Evolutionary conservation across 2,113 vertebrate species (phyloP), one percentile per base, ranked within the genome.

Genomic region (Peromyscus polionotus): DNA sequence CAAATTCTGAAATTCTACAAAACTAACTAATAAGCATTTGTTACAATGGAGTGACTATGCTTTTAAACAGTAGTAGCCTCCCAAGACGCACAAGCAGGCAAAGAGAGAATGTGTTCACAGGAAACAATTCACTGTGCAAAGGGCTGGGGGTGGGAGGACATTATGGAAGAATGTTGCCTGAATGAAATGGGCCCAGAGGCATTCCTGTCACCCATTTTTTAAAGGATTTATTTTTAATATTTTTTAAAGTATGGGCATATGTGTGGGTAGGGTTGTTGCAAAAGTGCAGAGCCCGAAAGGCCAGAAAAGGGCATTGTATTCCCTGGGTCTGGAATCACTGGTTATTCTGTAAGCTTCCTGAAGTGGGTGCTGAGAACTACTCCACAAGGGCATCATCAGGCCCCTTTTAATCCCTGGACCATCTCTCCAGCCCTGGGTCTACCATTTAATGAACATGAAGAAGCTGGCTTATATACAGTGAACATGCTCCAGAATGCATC

Each of bases 11-110:
- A 7, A 81, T 36, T 93, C 61, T 95, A 93, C 12, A 73, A 83
- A 96, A 81, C 10, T 85, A 68, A 73, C 65, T 33, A 42, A 77
- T 33, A 94, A 84, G 70, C 67, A 36, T 67, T 91, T 92, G 51
- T 42, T 80, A 92, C 85, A 84, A 72, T 54, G 51, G 93, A 93
- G 84, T 17, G 5, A 22, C 94, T 45, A 65, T 13, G 42, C 26
- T 7, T 61, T 65, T 61, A 86, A 76, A 54, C 17, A 85, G 77
- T 51, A 83, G 45, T 45, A 75, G 22, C 75, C 59, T 92, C 90
- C 65, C 28, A 79, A 6, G 16, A n/a, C 16, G n/a, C 12, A 70
- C 0, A 67, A 10, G 68, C 63, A 68, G 63, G 17, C 84, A 87
- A 13, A 22, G 42, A 87, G 28, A 87, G 45, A 51, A 36, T 16